Conservation (phyloP, 2,888 invertebrate species). For the Eucera pruinosa region DNA sequence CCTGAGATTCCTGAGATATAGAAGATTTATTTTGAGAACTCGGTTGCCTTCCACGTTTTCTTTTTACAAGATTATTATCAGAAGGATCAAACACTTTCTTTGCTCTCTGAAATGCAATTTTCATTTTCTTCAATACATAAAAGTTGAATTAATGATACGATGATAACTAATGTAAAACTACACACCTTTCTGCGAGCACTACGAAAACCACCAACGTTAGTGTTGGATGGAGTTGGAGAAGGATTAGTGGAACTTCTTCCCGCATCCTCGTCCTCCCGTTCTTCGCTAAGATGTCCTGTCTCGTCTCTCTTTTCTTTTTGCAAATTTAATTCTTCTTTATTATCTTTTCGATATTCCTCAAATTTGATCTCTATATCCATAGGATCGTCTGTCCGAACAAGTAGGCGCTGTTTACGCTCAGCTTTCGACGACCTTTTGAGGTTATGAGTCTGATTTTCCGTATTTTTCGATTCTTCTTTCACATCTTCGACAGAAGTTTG, state of each 20-base stretch:
- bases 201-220: conserved; percentile 79
- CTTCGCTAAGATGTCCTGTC: conserved; percentile 76
- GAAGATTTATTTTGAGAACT: conserved; percentile 87
- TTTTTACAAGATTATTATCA: conserved; percentile 90
- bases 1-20: conserved; percentile 76
- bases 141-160: background rate
- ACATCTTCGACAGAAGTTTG: conserved; percentile 47
- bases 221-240: conserved; percentile 81
- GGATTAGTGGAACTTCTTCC: conserved; percentile 85
- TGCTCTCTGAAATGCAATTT: conserved; percentile 86
- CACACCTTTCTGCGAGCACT: conserved; percentile 82
- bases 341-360: conserved; percentile 76
- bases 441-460: conserved; percentile 69
- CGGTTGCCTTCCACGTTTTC: conserved; percentile 89
- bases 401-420: conserved; percentile 81
- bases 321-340: conserved; percentile 71
- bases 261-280: conserved; percentile 85
- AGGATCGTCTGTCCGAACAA: conserved; percentile 80
- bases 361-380: conserved; percentile 81
- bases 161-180: conserved; percentile 1
- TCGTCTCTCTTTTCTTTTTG: conserved; percentile 75
- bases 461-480: conserved; percentile 63
- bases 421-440: conserved; percentile 78
- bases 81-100: conserved; percentile 95
- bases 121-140: background rate